Conservation (phyloP, 2,797 vertebrate genomes). For the Gymnodraco acuticeps region DNA sequence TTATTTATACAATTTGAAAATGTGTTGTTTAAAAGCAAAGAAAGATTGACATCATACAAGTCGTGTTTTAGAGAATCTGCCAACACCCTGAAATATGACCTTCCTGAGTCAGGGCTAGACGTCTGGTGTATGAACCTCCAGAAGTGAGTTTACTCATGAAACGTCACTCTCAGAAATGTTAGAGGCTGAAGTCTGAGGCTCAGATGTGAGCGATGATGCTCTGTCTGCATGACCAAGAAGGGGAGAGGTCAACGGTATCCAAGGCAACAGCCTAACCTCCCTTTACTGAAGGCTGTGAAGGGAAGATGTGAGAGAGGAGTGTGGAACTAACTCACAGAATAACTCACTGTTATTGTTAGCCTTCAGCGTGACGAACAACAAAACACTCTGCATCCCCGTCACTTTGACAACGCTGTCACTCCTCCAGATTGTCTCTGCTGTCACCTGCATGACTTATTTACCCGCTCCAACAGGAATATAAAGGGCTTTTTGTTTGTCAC, state of each 20-base stretch:
- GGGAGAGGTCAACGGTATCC: slow-evolving; percentile 41
- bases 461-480: slow-evolving; percentile 25
- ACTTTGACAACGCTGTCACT: slow-evolving; percentile 10
- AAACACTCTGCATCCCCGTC: slow-evolving; percentile 1
- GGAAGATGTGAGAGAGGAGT: slow-evolving; percentile 18
- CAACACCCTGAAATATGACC: no score
- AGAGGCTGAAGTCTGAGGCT: slow-evolving; percentile 12
- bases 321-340: background rate
- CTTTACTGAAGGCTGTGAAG: slow-evolving; percentile 6
- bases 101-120: no score
- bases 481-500: slow-evolving; percentile 50
- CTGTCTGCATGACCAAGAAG: slow-evolving; percentile 4
- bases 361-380: slow-evolving; percentile 8
- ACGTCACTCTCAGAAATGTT: slow-evolving; percentile 13
- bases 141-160: slow-evolving; percentile 10
- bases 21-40: no score
- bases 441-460: slow-evolving; percentile 56
- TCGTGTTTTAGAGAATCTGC: no score
- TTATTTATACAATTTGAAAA: no score
- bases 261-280: slow-evolving; percentile 19
- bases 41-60: no score
- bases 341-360: slow-evolving; percentile 23
- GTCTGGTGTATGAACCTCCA: background rate
- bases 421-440: slow-evolving; percentile 32
- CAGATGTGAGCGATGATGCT: slow-evolving; percentile 24